Base-by-base conservation (phyloP, 2,113 vertebrate species). In the Gracilinanus agilis region DNA sequence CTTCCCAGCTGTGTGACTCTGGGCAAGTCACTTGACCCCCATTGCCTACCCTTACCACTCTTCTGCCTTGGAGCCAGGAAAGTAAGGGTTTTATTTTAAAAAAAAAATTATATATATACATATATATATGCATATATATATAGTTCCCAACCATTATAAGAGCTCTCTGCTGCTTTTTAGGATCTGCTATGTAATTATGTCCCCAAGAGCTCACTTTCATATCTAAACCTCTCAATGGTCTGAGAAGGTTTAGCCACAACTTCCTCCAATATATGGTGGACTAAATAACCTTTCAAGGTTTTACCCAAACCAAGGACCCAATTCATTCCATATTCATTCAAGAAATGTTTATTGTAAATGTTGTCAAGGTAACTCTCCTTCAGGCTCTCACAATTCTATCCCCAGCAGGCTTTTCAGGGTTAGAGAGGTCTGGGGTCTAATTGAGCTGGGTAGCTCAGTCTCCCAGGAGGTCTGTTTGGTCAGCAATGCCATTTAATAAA, bases 331-430 rank as follows among this genome's bases (percentile, higher is more conserved):
- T 83, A 40, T 83, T 83, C 67, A 83, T 5, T 40, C 67, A 40
- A 83, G 34, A 53, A 44, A 90, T 90, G n/a, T 95, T 97, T 97
- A 90, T 92, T 83, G 54, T 93, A 95, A 95, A 58, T 95, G 98
- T 98, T 97, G 98, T 96, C 97, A 98, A 96, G 98, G 98, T 98
- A 98, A 98, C 97, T 44, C 97, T 97, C 95, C 97, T 98, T 0
- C 11, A 92, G 95, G 97, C 97, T 95, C 94, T 93, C 95, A 83
- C 93, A 91, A 91, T 96, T 94, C 98, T 88, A 21, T 93, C 95
- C 92, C 97, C 97, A 94, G 95, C 96, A 92, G 89, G 95, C 92
- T 93, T 93, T 44, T 0, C 67, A 10, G 19, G 92, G 3, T 29
- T 94, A 3, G 93, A 54, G 96, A 98, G 98, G 98, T 98, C 98